These are phyloP conservation scores for Mesocentrotus franciscanus DNA, from an alignment of 53 echinoderm and acorn worm species.

Conservation along the genomic window DNA sequence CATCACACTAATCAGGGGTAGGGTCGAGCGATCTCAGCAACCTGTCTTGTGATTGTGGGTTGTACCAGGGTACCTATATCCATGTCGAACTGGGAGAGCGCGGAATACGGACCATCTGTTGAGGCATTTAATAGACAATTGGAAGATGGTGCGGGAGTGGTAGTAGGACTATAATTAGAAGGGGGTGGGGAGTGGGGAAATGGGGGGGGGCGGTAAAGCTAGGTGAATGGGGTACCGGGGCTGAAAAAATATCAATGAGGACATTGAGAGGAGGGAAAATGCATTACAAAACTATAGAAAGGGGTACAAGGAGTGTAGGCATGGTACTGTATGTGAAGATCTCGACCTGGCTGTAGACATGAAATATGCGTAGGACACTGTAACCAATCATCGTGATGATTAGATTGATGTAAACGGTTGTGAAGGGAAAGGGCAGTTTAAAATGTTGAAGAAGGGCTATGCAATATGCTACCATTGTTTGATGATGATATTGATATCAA, in stretches of 20 bases:
- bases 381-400: too few species aligned
- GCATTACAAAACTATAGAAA: not conserved
- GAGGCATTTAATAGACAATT: conserved; percentile 43
- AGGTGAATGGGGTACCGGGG: not conserved
- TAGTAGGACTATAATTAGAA: not conserved
- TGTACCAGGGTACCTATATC: not conserved
- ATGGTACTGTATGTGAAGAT: too few species aligned
- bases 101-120: conserved; percentile 44
- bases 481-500: too few species aligned
- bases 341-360: too few species aligned
- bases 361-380: too few species aligned
- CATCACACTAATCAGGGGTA: not conserved
- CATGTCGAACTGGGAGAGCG: not conserved
- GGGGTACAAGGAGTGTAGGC: not conserved
- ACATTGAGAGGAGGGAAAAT: not conserved
- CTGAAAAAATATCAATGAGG: not conserved
- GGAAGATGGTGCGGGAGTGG: not conserved
- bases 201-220: not conserved
- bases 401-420: too few species aligned
- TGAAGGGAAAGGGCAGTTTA: too few species aligned
- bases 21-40: conserved; percentile 36
- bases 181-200: not conserved
- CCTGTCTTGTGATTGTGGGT: not conserved
- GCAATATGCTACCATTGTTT: too few species aligned
- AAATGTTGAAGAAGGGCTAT: too few species aligned